phyloP scores from a whole-genome alignment of 2,888 invertebrate species.

The Chymomyza procnemis region DNA sequence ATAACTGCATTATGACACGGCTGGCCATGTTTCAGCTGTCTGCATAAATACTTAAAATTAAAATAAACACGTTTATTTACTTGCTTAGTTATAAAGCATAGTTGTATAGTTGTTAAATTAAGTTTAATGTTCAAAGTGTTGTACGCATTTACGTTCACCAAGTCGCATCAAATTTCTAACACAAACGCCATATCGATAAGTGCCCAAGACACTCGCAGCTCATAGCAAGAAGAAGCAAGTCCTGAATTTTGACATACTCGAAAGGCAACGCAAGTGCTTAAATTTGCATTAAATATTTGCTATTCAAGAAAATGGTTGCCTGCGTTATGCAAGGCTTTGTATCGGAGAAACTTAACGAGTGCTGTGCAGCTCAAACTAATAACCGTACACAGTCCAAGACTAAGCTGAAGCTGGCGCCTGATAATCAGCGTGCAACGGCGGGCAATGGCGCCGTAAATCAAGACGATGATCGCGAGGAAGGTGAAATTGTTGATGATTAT shows the following conservation, averaged over 20 bases:
- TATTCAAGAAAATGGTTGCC: conserved; percentile 40
- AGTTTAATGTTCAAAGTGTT: too few species aligned
- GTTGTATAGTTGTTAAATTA: too few species aligned
- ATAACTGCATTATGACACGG: not conserved
- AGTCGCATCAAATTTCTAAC: not conserved
- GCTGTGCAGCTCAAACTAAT: conserved; percentile 23
- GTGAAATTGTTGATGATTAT: conserved; percentile 77
- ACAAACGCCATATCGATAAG: not conserved
- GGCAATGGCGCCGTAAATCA: conserved; percentile 5
- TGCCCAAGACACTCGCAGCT: not conserved
- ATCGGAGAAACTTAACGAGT: conserved; percentile 27
- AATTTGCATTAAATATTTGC: conserved; percentile 3
- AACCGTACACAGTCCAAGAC: conserved; percentile 14
- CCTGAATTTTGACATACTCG: conserved; percentile 18
- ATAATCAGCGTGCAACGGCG: not conserved
- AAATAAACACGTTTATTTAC: not conserved
- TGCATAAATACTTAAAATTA: not conserved
- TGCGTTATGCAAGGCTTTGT: conserved; percentile 43
- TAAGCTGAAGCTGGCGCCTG: not conserved
- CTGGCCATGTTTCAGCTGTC: not conserved
- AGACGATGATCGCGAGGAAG: conserved; percentile 75
- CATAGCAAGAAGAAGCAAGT: conserved; percentile 9
- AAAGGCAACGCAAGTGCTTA: conserved; percentile 9
- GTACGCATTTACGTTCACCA: too few species aligned
- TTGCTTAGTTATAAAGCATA: not conserved